phyloP scores from a whole-genome alignment of 2,888 invertebrate species.

The Pedicia rivosa region DNA sequence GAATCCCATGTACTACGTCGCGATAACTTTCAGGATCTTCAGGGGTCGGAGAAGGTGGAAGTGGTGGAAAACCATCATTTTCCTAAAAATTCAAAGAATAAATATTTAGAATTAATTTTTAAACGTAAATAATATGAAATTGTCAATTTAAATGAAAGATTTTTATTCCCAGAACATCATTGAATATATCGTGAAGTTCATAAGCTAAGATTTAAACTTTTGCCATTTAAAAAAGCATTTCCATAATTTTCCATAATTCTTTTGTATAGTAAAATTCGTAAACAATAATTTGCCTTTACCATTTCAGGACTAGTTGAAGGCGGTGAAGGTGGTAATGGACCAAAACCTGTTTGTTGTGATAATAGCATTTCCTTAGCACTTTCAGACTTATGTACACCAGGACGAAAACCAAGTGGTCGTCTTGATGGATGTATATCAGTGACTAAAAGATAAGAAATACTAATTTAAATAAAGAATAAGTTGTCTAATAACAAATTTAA shows the following conservation, averaged over 20 bases:
- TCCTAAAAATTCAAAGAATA: conserved; percentile 12
- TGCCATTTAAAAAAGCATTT: not conserved
- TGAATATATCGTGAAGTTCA: too few species aligned
- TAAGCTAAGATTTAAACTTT: too few species aligned
- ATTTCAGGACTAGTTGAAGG: conserved; percentile 20
- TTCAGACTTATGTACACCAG: conserved; percentile 56
- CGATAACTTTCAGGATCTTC: conserved; percentile 27
- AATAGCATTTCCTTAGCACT: conserved; percentile 52
- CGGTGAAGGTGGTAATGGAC: conserved; percentile 30
- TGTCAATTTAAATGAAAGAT: not conserved
- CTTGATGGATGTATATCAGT: conserved; percentile 19
- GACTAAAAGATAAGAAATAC: not conserved
- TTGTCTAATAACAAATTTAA: too few species aligned
- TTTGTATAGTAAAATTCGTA: not conserved
- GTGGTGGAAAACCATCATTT: conserved; percentile 47
- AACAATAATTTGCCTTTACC: conserved; percentile 14
- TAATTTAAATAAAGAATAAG: not conserved
- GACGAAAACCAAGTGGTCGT: conserved; percentile 31
- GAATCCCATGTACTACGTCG: conserved; percentile 12
- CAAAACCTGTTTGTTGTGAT: conserved; percentile 25
- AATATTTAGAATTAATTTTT: not conserved
- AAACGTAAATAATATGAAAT: not conserved
- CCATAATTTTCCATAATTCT: not conserved
- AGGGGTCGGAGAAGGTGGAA: conserved; percentile 65
- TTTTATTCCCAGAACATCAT: too few species aligned